Base-by-base conservation (phyloP, 2,888 invertebrate genomes). In the Petrolisthes cinctipes region DNA sequence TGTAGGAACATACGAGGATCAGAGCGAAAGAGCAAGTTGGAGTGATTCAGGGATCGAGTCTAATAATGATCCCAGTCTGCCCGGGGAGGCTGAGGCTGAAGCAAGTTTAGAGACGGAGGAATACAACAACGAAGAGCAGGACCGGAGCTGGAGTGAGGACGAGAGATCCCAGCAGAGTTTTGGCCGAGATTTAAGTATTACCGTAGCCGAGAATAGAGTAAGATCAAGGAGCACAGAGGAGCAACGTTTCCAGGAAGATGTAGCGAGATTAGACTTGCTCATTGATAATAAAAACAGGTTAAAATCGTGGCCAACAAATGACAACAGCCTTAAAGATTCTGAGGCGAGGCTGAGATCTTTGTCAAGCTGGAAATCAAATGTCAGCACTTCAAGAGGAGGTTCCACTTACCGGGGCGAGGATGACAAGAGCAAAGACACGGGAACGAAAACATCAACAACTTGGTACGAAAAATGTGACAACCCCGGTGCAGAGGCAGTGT, bases 1-100 rank as follows among this genome's bases (percentile, higher is more conserved):
- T 4, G 71, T n/a, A n/a, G 71, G 20, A 1, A 71, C 71, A n/a
- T n/a, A 20, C 20, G 71, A 20, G 14, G 71, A 71, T 71, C 71
- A n/a, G n/a, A 71, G 71, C 71, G 71, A 71, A n/a, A 20, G 17
- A 71, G 71, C 71, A 6, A 71, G 71, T n/a, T 71, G 11, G 71
- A n/a, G 71, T n/a, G 71, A 71, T 71, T 71, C 71, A n/a, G 71
- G 71, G 71, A 80, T 80, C 20, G 80, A 80, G 11, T 80, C 80
- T 7, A 80, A 20, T 20, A 56, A 57, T 1, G 80, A 80, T 61
- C 80, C 56, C 20, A 80, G 80, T 57, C 23, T 80, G 37, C 0
- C 23, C 20, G 61, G 37, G 20, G 80, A 56, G 56, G 17, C 20
- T 37, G 80, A 80, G 56, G 17, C 20, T 37, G 80, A 80, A 20